These are phyloP conservation scores for Rhaphigaster nebulosa DNA, from an alignment of 2,888 invertebrate genomes.

Conservation along the genomic window DNA sequence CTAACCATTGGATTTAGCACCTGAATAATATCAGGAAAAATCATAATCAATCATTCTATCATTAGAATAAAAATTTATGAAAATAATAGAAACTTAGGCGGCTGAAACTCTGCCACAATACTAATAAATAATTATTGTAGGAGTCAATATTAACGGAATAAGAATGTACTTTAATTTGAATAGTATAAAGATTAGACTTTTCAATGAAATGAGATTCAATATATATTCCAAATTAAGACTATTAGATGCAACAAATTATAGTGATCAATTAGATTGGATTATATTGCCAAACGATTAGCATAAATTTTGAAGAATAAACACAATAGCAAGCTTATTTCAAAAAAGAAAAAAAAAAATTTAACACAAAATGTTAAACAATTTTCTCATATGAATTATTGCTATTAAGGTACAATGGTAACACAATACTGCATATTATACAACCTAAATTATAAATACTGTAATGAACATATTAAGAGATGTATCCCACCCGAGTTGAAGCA, in stretches of 20 bases:
- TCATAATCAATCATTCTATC: neutral
- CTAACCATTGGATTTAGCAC: no score
- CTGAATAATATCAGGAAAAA: neutral
- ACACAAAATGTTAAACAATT: neutral
- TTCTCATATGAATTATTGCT: slow-evolving; percentile 56
- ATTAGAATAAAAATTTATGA: neutral
- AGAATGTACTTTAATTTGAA: neutral
- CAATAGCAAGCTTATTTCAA: neutral
- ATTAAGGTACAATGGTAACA: slow-evolving; percentile 56
- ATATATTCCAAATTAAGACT: neutral
- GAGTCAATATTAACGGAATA: neutral
- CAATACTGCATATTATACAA: slow-evolving; percentile 56
- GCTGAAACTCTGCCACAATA: neutral
- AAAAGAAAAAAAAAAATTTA: no score
- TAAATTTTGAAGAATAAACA: neutral
- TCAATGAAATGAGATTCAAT: neutral
- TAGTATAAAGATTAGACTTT: neutral
- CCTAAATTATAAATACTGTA: slow-evolving; percentile 57
- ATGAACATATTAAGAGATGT: slow-evolving; percentile 28
- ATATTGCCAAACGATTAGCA: neutral
- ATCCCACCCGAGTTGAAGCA: neutral
- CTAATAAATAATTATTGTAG: neutral
- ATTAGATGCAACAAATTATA: neutral
- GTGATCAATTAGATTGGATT: neutral
- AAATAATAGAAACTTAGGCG: neutral